Conservation (phyloP, 1,140 invertebrate genomes). For the Archivesica marissinica region DNA sequence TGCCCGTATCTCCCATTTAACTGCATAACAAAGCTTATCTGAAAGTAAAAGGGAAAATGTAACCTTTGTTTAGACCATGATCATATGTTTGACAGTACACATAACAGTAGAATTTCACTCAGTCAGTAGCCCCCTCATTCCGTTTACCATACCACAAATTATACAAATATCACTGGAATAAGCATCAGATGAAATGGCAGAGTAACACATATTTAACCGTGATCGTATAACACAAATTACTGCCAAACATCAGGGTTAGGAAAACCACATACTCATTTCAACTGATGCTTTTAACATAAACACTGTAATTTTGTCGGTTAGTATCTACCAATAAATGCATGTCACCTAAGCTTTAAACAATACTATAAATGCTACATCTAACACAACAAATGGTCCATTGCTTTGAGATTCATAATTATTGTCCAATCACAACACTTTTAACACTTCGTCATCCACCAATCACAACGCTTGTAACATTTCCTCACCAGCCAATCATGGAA, state of each 20-base stretch:
- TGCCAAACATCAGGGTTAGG: background rate
- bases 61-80: too few species aligned
- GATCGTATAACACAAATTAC: background rate
- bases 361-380: slow-evolving; percentile 16
- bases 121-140: too few species aligned
- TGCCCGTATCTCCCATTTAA: too few species aligned
- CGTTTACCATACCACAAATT: background rate
- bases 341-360: slow-evolving; percentile 21
- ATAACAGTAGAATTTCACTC: too few species aligned
- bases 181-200: background rate
- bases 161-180: background rate
- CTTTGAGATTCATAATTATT: slow-evolving; percentile 14
- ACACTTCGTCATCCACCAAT: slow-evolving; percentile 8
- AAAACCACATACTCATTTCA: background rate
- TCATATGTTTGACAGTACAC: too few species aligned
- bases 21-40: too few species aligned
- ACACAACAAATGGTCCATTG: slow-evolving; percentile 44
- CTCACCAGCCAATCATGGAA: slow-evolving; percentile 6
- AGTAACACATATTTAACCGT: background rate
- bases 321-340: background rate
- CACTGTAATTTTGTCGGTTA: background rate
- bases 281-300: background rate
- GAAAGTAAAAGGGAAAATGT: too few species aligned
- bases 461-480: background rate
- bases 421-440: slow-evolving; percentile 36